Evolutionary conservation across 2,888 invertebrate species (phyloP).

Genomic region (Acleris cristana): DNA sequence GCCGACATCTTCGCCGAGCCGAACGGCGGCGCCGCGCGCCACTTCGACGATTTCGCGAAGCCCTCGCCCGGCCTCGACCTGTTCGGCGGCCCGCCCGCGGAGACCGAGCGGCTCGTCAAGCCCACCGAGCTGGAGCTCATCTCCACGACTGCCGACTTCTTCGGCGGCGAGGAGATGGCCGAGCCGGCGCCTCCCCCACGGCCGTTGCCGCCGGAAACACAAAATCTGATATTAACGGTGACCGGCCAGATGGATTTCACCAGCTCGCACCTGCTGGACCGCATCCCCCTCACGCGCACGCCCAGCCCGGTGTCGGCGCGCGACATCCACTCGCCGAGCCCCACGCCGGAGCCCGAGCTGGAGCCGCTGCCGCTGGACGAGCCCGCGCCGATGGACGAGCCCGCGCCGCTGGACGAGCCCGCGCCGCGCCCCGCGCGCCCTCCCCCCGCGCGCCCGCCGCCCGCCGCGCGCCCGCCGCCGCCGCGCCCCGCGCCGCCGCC

Average conservation of each 20-base stretch:
- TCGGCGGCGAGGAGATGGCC: conserved; percentile 48
- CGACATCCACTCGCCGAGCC: conserved; percentile 92
- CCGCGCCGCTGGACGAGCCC: conserved; percentile 48
- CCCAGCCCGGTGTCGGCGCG: conserved; percentile 94
- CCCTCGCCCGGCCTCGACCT: conserved; percentile 36
- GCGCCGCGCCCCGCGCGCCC: conserved; percentile 58
- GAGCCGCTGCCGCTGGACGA: conserved; percentile 61
- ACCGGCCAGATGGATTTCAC: conserved; percentile 95
- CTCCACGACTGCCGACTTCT: conserved; percentile 58
- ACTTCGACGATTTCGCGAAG: conserved; percentile 57
- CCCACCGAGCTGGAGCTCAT: conserved; percentile 72
- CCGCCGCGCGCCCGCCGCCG: conserved; percentile 57
- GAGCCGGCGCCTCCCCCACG: conserved; percentile 77
- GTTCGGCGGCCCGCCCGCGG: conserved; percentile 37
- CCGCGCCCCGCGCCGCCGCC: conserved; percentile 56
- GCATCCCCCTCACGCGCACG: conserved; percentile 92
- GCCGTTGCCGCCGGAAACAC: conserved; percentile 90
- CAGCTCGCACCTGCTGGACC: conserved; percentile 91
- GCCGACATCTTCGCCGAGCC: conserved; percentile 72
- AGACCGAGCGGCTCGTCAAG: conserved; percentile 57
- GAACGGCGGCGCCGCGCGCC: conserved; percentile 63
- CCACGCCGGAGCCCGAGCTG: conserved; percentile 87
- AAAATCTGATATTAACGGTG: conserved; percentile 92
- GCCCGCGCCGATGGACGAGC: conserved; percentile 25
- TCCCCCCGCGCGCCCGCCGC: conserved; percentile 56